These are phyloP conservation scores for Holotrichia oblita DNA, from an alignment of 1,140 invertebrate genomes.

Conservation along the genomic window DNA sequence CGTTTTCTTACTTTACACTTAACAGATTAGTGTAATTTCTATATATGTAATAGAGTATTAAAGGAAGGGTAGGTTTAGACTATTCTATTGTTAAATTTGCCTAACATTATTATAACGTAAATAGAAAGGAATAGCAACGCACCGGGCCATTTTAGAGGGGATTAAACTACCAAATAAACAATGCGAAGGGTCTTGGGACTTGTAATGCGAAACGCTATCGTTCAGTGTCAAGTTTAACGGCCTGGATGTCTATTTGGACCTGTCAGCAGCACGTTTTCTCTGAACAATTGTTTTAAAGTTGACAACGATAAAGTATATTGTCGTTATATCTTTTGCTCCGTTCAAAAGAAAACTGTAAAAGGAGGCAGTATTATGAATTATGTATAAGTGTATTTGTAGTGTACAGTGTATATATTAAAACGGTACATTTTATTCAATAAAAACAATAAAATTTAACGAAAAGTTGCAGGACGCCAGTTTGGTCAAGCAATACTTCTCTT, in stretches of 20 bases:
- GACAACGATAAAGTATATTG: background rate
- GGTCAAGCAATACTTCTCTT: too few species aligned
- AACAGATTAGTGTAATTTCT: background rate
- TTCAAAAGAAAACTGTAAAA: background rate
- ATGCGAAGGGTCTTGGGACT: background rate
- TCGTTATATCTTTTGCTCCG: background rate
- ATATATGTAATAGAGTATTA: background rate
- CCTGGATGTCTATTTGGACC: background rate
- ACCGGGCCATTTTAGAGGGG: background rate
- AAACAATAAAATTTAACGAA: too few species aligned
- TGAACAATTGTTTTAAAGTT: background rate
- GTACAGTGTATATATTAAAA: too few species aligned
- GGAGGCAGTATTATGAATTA: too few species aligned
- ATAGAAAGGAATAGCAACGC: background rate
- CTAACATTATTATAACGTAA: background rate
- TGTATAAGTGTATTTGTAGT: too few species aligned
- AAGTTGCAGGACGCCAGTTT: too few species aligned
- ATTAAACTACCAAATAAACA: background rate
- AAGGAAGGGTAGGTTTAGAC: background rate
- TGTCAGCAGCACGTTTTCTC: background rate
- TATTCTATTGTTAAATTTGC: background rate
- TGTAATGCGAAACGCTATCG: background rate
- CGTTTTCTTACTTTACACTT: too few species aligned
- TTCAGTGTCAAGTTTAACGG: conserved; percentile 6
- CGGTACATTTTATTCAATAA: too few species aligned